Percentiles rank a stretch among this genome's conserved stretches.
Conservation (phyloP, 2,888 invertebrate species). For the Elegia similella region DNA sequence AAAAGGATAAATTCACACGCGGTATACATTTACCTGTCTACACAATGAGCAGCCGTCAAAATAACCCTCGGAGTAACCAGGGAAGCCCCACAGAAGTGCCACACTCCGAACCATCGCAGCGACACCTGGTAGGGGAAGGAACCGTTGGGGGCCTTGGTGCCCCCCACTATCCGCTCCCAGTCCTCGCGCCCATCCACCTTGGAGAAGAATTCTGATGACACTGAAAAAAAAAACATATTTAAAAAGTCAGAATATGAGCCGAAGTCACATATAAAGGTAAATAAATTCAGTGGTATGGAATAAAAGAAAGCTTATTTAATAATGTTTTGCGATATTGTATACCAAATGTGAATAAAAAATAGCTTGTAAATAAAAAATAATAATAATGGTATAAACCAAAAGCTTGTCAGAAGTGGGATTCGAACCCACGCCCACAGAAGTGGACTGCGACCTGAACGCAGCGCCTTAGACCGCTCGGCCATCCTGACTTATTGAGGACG, state of each 20-base stretch:
- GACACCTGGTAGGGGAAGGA: conserved; percentile 80
- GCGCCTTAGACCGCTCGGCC: conserved; percentile 77
- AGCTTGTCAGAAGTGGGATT: conserved; percentile 74
- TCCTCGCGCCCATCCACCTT: conserved; percentile 50
- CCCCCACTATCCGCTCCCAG: conserved; percentile 79
- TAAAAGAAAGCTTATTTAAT: no score
- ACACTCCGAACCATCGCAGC: conserved; percentile 63
- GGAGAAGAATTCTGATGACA: conserved; percentile 48
- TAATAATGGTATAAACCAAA: conserved; percentile 25
- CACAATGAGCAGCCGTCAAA: conserved; percentile 81
- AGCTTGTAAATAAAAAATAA: background rate
- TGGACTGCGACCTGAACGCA: conserved; percentile 78
- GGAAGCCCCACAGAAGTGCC: conserved; percentile 83
- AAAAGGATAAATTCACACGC: no score
- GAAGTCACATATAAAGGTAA: no score
- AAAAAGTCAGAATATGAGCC: no score
- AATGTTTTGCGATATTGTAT: no score
- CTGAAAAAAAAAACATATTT: conserved; percentile 45
- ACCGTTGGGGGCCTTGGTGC: conserved; percentile 72
- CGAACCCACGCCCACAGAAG: conserved; percentile 78
- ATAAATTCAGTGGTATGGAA: no score
- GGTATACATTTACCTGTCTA: conserved; percentile 75
- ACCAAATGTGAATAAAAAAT: no score
- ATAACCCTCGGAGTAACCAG: conserved; percentile 76
- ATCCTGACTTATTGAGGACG: conserved; percentile 41